A percentile compares a stretch with the other conserved stretches of the same genome.
phyloP scores from a whole-genome alignment of 1,140 invertebrate genomes.

The Aporrectodea caliginosa region DNA sequence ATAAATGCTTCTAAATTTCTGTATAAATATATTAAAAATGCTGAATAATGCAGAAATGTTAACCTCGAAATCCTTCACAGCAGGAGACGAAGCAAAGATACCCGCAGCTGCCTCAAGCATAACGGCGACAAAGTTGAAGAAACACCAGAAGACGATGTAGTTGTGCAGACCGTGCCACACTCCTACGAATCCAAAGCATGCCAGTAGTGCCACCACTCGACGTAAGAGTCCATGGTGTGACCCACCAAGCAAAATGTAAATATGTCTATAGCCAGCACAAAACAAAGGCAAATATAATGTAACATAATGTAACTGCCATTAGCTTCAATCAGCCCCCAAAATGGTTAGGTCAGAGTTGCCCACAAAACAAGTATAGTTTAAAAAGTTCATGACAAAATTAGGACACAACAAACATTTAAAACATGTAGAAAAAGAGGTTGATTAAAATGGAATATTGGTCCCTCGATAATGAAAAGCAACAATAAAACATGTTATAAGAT shows the following conservation, averaged over 20 bases:
- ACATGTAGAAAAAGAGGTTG: background rate
- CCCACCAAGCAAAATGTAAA: constrained; percentile 70
- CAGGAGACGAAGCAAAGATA: background rate
- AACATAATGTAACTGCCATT: too few species aligned
- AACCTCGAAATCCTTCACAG: background rate
- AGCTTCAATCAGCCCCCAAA: too few species aligned
- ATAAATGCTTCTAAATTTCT: too few species aligned
- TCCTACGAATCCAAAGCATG: constrained; percentile 80
- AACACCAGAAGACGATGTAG: constrained; percentile 77
- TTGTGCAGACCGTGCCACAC: constrained; percentile 80
- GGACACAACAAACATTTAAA: background rate
- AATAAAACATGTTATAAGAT: too few species aligned
- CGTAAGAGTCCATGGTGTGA: constrained; percentile 56
- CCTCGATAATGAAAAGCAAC: too few species aligned
- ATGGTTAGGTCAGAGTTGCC: constrained; percentile 28
- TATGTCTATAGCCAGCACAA: constrained; percentile 66
- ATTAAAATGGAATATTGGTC: background rate
- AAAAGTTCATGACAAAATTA: background rate
- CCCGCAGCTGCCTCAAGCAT: constrained; percentile 65
- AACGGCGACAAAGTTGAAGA: constrained; percentile 75
- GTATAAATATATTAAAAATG: too few species aligned
- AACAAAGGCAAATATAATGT: constrained; percentile 29
- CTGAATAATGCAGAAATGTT: too few species aligned
- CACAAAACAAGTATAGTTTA: background rate
- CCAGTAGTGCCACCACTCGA: constrained; percentile 69